A percentile compares a stretch with the other conserved stretches of the same genome.
Evolutionary conservation across 1,140 invertebrate species (phyloP).

Genomic region (Solen grandis): DNA sequence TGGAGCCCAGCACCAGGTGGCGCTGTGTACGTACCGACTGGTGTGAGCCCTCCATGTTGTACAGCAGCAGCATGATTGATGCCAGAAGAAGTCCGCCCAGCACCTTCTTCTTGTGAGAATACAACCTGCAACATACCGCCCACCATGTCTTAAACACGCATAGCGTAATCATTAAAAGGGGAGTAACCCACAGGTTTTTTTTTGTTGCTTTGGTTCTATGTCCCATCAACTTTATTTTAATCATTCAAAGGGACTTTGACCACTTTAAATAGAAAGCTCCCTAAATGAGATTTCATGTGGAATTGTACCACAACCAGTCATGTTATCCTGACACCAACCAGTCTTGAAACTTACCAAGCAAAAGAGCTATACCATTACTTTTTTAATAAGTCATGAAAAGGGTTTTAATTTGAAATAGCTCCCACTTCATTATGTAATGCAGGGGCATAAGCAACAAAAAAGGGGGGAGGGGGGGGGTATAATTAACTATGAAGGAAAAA

Average conservation of each 20-base stretch:
- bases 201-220: not conserved
- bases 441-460: not conserved
- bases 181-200: not conserved
- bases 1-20: no score
- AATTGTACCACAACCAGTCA: not conserved
- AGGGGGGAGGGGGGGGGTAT: not conserved
- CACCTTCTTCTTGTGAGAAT: constrained; percentile 77
- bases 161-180: not conserved
- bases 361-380: not conserved
- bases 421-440: not conserved
- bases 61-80: constrained; percentile 79
- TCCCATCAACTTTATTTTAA: no score
- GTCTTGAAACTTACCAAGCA: not conserved
- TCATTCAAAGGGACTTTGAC: no score
- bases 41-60: constrained; percentile 84
- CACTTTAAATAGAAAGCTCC: not conserved
- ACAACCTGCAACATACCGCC: constrained; percentile 75
- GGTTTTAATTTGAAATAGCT: not conserved
- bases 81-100: constrained; percentile 77
- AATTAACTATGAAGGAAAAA: constrained; percentile 8
- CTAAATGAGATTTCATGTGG: not conserved
- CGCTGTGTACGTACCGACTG: constrained; percentile 83
- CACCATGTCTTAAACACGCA: not conserved
- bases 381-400: not conserved
- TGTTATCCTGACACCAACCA: no score